Percentiles rank a stretch among this genome's conserved stretches.
These are phyloP conservation scores for Tachina lurida DNA, from an alignment of 2,888 invertebrate genomes.

Conservation along the genomic window DNA sequence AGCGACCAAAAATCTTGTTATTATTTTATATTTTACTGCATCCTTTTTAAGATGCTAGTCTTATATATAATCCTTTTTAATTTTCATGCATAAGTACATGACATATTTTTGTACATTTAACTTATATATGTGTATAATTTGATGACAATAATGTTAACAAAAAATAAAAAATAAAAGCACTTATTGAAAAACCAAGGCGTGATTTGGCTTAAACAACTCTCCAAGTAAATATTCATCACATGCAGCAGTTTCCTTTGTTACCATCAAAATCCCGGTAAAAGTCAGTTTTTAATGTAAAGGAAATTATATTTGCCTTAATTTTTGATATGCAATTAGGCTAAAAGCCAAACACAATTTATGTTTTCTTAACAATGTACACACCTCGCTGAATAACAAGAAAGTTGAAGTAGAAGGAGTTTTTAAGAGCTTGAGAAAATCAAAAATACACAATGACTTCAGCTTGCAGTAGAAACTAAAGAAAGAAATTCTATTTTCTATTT, in stretches of 20 bases:
- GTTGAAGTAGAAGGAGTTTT: too few species aligned
- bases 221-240: conserved; percentile 19
- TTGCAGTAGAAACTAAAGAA: neutral
- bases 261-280: neutral
- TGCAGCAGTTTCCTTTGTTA: neutral
- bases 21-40: too few species aligned
- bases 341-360: conserved; percentile 61
- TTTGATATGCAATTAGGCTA: conserved; percentile 64
- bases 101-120: neutral
- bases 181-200: conserved; percentile 27
- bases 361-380: neutral
- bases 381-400: conserved; percentile 11
- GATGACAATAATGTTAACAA: conserved; percentile 28
- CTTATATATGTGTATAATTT: neutral
- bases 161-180: conserved; percentile 3
- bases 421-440: too few species aligned
- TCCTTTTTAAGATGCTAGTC: too few species aligned
- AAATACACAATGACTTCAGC: neutral
- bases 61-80: too few species aligned
- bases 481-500: conserved; percentile 7
- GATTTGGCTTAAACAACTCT: conserved; percentile 44
- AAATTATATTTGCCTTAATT: conserved; percentile 49
- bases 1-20: too few species aligned
- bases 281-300: conserved; percentile 24
- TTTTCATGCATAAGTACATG: too few species aligned